Evolutionary conservation across 2,113 vertebrate genomes (phyloP).

Genomic region (Circaetus cinerascens): DNA sequence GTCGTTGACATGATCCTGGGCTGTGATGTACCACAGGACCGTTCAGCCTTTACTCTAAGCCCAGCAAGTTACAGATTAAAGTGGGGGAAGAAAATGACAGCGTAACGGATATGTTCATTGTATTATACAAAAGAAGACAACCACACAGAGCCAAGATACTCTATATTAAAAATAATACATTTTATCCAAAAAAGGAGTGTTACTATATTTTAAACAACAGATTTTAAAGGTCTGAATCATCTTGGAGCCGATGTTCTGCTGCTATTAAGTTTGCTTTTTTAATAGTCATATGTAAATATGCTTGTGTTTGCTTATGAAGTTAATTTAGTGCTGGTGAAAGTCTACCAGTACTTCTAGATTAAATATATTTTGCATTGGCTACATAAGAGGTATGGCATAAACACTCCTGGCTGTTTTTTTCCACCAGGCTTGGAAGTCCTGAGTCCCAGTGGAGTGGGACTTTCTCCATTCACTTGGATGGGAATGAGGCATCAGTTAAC

Average conservation of each 20-base stretch:
- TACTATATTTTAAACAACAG: background rate
- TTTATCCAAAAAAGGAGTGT: background rate
- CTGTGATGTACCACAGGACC: background rate
- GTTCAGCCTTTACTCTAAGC: background rate
- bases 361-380: background rate
- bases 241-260: background rate
- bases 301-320: background rate
- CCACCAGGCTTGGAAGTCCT: background rate
- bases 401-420: background rate
- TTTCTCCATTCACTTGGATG: background rate
- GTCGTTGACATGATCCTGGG: background rate
- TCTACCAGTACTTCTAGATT: background rate
- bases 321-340: slow-evolving; percentile 1
- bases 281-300: background rate
- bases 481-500: background rate
- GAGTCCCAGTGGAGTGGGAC: background rate
- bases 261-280: background rate
- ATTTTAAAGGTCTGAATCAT: slow-evolving; percentile 1
- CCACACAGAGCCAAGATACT: background rate
- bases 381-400: background rate
- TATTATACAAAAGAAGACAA: background rate
- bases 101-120: accelerated
- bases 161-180: background rate
- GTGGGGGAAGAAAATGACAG: background rate
- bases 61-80: background rate